Base-by-base conservation (phyloP, 2,888 invertebrate genomes). In the Drosophila birchii region DNA sequence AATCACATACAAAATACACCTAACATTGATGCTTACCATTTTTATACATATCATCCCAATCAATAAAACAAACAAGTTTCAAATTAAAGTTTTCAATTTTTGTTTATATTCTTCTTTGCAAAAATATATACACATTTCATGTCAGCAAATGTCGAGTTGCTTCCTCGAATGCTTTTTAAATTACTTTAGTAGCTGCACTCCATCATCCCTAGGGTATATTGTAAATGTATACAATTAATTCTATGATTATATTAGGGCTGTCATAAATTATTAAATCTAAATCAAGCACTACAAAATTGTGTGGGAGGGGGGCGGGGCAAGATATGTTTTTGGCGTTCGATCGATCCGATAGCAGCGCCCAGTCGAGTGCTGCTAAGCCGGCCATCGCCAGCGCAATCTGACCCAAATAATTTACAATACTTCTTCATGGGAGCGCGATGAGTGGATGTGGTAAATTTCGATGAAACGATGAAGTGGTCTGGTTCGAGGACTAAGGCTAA, bases 221-320 rank as follows among this genome's bases (percentile, higher is more conserved):
- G 53, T 72, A 72, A 56, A 45, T 43, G 57, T 71, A 57, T 72
- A 71, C 70, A 81, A 81, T 81, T 88, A 88, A 75, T 78, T 73
- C 83, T 77, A 81, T 70, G 81, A 83, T 70, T 85, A 87, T 70
- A 81, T 79, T 86, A 86, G 74, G 77, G 86, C 75, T 88, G 84
- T 88, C 88, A 86, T 86, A 86, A 86, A 86, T 86, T 88, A 86
- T 64, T 86, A 88, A 86, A 77, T 79, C 84, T 84, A 86, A 86
- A 68, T 77, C 75, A 85, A 80, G 85, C 80, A 84, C 81, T 78
- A 84, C 41, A 63, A 58, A 43, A 51, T 20, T 34, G 26, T 26
- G 26, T 6, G 29, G 20, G 51, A 20, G 8, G 32, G 43, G 60
- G 39, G 38, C 26, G 64, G 54, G 47, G 45, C 47, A 61, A 61